Base-by-base conservation (phyloP, 2,888 invertebrate genomes). In the Schizaphis graminum region DNA sequence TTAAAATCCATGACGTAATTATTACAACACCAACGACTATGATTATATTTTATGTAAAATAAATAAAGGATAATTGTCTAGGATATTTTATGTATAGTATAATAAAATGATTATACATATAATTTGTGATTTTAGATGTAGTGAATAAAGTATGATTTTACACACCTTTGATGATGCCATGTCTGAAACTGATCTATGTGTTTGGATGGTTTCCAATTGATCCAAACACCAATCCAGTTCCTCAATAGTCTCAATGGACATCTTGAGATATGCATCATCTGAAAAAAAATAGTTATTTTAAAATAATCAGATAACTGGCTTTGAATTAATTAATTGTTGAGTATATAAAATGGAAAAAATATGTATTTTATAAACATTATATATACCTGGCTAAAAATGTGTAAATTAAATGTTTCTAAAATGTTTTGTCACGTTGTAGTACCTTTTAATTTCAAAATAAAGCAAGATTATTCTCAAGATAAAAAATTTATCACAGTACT, bases 171-270 rank as follows among this genome's bases (percentile, higher is more conserved):
- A 98, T 95, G 99, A 99, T 96, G 99, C 99, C 99, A 99, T 99
- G 96, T 99, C 99, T 95, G 99, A 99, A 95, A 99, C 99, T 95
- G 99, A 99, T 96, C 99, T 98, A 96, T 99, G 99, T 95, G 99
- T 99, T 97, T 99, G 99, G 96, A 99, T 99, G 95, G 99, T 99
- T 97, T 99, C 99, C 96, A 99, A 97, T 97, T 99, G 99, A 97
- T 99, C 99, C 96, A 99, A 97, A 96, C 99, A 99, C 99, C 99
- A 99, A 96, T 99, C 99, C 96, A 99, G 97, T 96, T 99, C 99
- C 96, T 99, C 99, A 96, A 99, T 97, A 89, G 99, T 99, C 96
- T 99, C 99, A 96, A 98, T 96, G 94, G 99, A 99, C 96, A 99
- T 96, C 96, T 99, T 98, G 97, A 98, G 98, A 96, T 98, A 98